A percentile compares a stretch with the other conserved stretches of the same genome.
Evolutionary conservation across 2,888 invertebrate genomes (phyloP).

Genomic region (Anodontia alba): DNA sequence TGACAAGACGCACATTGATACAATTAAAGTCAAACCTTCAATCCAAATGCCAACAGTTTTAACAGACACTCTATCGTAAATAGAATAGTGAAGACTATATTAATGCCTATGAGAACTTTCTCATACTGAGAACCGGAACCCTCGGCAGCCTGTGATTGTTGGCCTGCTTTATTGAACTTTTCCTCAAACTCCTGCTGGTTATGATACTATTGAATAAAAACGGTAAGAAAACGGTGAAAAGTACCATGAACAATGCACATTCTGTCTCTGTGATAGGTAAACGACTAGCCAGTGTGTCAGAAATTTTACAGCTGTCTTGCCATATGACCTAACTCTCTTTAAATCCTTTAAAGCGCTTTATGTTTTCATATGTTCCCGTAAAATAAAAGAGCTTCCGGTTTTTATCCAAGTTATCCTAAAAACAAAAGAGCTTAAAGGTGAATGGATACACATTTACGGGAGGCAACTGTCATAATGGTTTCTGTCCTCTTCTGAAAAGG

Average conservation of each 20-base stretch:
- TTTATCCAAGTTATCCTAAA: too few species aligned
- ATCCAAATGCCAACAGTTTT: constrained; percentile 99
- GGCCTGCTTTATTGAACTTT: constrained; percentile 15
- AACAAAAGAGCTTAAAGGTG: too few species aligned
- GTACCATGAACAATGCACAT: constrained; percentile 21
- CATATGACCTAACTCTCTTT: too few species aligned
- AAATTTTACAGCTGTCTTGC: not conserved
- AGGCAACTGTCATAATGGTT: too few species aligned
- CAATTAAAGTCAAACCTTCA: constrained; percentile 90
- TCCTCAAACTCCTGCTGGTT: constrained; percentile 62
- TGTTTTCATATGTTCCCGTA: too few species aligned
- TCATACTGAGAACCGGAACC: constrained; percentile 51
- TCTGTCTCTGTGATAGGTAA: not conserved
- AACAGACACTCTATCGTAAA: constrained; percentile 99
- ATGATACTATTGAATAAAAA: constrained; percentile 59
- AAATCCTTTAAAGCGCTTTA: too few species aligned
- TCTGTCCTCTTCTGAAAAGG: too few species aligned
- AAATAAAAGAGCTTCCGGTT: too few species aligned
- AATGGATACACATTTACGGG: too few species aligned
- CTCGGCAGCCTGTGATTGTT: constrained; percentile 25
- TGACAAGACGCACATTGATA: constrained; percentile 7
- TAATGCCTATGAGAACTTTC: constrained; percentile 87
- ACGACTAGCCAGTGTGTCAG: not conserved
- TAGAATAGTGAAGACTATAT: constrained; percentile 99
- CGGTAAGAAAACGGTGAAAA: constrained; percentile 57